Evolutionary conservation across 1,140 invertebrate species (phyloP), one percentile per base, ranked within the genome.

Genomic region (Cotesia typhae): DNA sequence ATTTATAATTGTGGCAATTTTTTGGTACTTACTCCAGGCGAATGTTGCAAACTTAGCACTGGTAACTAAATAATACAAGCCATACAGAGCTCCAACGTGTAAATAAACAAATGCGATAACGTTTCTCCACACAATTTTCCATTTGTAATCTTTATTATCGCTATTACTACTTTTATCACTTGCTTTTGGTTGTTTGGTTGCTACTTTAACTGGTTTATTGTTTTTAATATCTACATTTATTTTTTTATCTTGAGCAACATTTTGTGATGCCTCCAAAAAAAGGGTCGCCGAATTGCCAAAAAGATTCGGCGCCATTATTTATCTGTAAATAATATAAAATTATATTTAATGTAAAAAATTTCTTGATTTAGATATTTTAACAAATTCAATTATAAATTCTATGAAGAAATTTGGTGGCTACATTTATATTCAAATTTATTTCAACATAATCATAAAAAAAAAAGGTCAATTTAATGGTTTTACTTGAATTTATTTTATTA

Each of bases 91-190:
- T 3, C 88, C 88, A 4, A 85, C 71, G 80, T 93, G 92, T 47
- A 93, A 82, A 74, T 92, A 92, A 0, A 89, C 57, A 70, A 93
- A 93, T 6, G 89, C 91, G 12, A 92, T 83, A 1, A 92, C 91
- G 77, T 93, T 93, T 81, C 90, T 89, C 91, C 92, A 93, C 2
- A 92, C 91, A 75, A 95, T 91, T 69, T 89, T 84, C 91, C 90
- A 91, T 80, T 81, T 73, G 67, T 90, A 89, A 37, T 82, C 82
- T 7, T 79, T 28, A 14, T 75, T 66, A 64, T 79, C 28, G 28
- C 28, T 47, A 47, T 47, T 47, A 47, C 2, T 47, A 47, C 10
- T 47, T 47, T 6, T 47, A 10, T 47, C 10, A 47, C 10, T 47
- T 47, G 41, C 79, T 73, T 79, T 80, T 80, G 73, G 53, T 72